Conservation (phyloP, 2,888 invertebrate genomes). For the Napeogenes sylphis region DNA sequence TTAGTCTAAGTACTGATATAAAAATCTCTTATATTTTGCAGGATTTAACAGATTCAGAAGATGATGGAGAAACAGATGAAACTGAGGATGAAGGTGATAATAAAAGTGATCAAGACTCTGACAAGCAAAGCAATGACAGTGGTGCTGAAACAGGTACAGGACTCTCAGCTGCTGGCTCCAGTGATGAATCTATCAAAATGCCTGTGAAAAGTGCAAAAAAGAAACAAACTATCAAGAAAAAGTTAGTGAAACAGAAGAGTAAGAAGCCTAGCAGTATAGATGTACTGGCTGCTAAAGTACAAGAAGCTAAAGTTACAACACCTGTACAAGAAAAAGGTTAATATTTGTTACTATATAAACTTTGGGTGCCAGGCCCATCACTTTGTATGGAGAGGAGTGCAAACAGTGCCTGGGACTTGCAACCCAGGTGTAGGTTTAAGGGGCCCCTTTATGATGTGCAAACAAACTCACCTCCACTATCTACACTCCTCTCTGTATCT, state of each 20-base stretch:
- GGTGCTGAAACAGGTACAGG: conserved; percentile 61
- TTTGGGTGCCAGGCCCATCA: not conserved
- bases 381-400: no score
- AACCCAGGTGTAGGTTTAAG: no score
- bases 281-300: conserved; percentile 48
- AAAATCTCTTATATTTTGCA: conserved; percentile 27
- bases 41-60: conserved; percentile 58
- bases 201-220: conserved; percentile 31
- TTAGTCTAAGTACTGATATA: no score
- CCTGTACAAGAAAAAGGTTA: conserved; percentile 61
- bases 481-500: no score
- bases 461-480: no score
- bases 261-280: conserved; percentile 42
- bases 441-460: no score
- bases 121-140: conserved; percentile 59
- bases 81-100: conserved; percentile 49
- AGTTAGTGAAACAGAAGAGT: conserved; percentile 19
- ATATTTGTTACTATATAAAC: not conserved
- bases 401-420: no score
- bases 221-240: conserved; percentile 24
- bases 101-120: conserved; percentile 41
- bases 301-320: conserved; percentile 45
- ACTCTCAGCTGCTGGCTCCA: conserved; percentile 42
- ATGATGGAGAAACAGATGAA: conserved; percentile 45
- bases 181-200: conserved; percentile 42